A percentile compares a stretch with the other conserved stretches of the same genome.
These are phyloP conservation scores for Polypedilum vanderplanki DNA, from an alignment of 1,140 invertebrate genomes.

Conservation along the genomic window DNA sequence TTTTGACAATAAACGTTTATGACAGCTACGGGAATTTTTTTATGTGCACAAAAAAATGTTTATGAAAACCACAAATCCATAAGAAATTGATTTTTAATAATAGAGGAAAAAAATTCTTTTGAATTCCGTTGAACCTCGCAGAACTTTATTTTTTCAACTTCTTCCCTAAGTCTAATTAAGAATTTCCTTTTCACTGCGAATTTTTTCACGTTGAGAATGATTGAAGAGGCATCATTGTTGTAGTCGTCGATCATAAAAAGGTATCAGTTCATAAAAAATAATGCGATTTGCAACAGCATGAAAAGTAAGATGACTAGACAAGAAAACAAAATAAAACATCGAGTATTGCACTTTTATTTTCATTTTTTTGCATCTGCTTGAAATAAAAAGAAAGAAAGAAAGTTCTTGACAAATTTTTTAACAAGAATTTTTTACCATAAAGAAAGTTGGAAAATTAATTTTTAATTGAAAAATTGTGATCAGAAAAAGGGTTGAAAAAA, in stretches of 20 bases:
- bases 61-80: slow-evolving; percentile 13
- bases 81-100: slow-evolving; percentile 17
- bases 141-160: not conserved
- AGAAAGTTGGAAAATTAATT: slow-evolving; percentile 3
- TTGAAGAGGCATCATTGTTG: not conserved
- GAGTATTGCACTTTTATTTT: not conserved
- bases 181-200: not conserved
- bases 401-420: slow-evolving; percentile 9
- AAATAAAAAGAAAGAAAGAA: not conserved
- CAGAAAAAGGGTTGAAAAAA: not conserved
- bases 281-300: slow-evolving; percentile 3
- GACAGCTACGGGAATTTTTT: not conserved
- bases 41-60: not conserved
- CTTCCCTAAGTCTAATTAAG: not conserved
- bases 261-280: slow-evolving; percentile 16
- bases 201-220: not conserved
- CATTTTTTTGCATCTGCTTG: not conserved
- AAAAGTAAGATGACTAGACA: too few relatives aligned
- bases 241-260: too few relatives aligned
- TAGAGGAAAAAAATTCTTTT: not conserved
- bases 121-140: not conserved
- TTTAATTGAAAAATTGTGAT: not conserved
- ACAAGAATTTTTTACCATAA: not conserved
- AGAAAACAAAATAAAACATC: too few relatives aligned
- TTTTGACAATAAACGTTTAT: slow-evolving; percentile 8